Conservation (phyloP, 2,797 vertebrate genomes). For the Pogoniulus pusillus region DNA sequence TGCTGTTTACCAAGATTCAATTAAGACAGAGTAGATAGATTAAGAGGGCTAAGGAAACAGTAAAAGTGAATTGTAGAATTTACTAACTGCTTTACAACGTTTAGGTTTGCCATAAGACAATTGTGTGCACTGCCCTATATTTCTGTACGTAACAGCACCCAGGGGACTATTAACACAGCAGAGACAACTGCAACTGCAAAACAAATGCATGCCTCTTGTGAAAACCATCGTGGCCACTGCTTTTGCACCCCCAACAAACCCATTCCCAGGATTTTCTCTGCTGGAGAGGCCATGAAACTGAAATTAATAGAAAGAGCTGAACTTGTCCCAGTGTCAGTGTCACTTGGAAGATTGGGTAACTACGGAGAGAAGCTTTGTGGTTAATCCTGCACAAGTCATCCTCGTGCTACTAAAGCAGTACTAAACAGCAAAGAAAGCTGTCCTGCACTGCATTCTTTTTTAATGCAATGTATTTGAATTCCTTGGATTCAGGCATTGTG, state of each 20-base stretch:
- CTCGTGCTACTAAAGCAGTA: background rate
- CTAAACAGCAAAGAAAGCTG: background rate
- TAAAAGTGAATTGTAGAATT: background rate
- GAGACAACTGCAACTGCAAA: background rate
- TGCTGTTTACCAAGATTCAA: background rate
- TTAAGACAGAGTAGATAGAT: background rate
- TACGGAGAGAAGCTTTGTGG: too few species aligned
- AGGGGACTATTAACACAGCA: background rate
- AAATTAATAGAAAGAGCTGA: background rate
- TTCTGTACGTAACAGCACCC: background rate
- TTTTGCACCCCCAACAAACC: background rate
- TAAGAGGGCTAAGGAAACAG: background rate
- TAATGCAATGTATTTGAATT: too few species aligned
- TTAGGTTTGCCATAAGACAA: background rate
- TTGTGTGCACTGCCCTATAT: background rate
- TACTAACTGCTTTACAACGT: background rate
- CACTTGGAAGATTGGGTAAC: accelerated
- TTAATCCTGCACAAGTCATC: background rate
- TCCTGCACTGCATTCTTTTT: background rate
- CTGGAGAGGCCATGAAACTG: accelerated
- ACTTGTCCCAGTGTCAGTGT: accelerated
- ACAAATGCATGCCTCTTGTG: background rate
- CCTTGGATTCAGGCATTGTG: background rate
- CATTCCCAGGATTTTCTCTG: background rate
- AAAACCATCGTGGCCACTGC: background rate